These are phyloP conservation scores for Ricordea florida DNA, from an alignment of 92 coral and sea anemone species.

Conservation along the genomic window DNA sequence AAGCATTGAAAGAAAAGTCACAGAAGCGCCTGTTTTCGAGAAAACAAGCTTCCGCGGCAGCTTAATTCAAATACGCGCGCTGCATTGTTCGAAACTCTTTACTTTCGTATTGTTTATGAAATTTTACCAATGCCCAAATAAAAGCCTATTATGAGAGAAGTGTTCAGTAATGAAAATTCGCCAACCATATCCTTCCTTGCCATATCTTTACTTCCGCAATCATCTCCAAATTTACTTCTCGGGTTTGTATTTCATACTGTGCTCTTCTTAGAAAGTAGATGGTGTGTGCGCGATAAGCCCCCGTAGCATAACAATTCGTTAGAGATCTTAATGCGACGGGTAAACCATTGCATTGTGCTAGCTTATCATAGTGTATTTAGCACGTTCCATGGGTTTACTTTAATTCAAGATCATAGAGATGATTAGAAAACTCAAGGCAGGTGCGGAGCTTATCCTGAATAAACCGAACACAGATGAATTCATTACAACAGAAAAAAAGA, in stretches of 20 bases:
- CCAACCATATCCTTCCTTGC: conserved; percentile 54
- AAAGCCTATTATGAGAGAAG: conserved; percentile 68
- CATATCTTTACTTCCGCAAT: conserved; percentile 79
- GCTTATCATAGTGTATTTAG: conserved; percentile 71
- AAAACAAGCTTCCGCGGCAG: conserved; percentile 67
- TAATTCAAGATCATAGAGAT: conserved; percentile 73
- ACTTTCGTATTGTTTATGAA: conserved; percentile 71
- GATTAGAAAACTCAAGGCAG: conserved; percentile 51
- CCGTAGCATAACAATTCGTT: conserved; percentile 70
- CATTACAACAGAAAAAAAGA: conserved; percentile 16
- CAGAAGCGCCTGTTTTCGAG: conserved; percentile 33
- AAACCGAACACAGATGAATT: conserved; percentile 42
- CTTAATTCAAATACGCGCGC: conserved; percentile 42
- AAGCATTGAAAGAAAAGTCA: conserved; percentile 51
- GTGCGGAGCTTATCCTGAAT: conserved; percentile 50
- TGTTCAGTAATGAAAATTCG: conserved; percentile 73
- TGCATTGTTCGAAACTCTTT: conserved; percentile 62
- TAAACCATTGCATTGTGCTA: conserved; percentile 56
- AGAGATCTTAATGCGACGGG: conserved; percentile 78
- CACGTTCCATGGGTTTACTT: conserved; percentile 71
- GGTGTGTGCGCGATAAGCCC: conserved; percentile 63
- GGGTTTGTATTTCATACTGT: conserved; percentile 58
- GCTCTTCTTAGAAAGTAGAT: conserved; percentile 61
- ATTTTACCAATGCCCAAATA: conserved; percentile 77
- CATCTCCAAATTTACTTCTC: conserved; percentile 87